Evolutionary conservation across 2,113 vertebrate species (phyloP).

Genomic region (Nanorana parkeri): DNA sequence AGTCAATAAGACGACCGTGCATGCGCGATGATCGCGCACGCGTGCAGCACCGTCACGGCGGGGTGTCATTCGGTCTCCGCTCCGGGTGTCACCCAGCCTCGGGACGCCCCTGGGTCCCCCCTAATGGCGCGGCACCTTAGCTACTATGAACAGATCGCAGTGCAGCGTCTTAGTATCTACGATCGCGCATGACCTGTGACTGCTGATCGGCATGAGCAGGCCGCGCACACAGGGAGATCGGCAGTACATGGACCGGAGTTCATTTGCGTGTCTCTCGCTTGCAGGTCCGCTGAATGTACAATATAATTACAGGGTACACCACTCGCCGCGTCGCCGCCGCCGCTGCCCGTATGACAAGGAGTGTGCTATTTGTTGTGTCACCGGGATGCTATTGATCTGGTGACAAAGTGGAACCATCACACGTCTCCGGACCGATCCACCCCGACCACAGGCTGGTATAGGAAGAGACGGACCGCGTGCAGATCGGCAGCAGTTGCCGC

Average conservation of each 20-base stretch:
- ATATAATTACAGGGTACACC: slow-evolving; percentile 9
- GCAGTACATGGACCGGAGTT: neutral
- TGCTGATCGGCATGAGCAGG: neutral
- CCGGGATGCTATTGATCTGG: rapidly evolving
- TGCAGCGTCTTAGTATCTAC: no score
- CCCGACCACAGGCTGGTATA: neutral
- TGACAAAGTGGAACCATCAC: neutral
- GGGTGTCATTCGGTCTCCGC: no score
- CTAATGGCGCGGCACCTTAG: no score
- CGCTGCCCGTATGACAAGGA: neutral
- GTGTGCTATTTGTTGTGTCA: neutral
- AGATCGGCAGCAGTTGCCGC: neutral
- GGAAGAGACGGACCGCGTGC: neutral
- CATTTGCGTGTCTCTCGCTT: neutral
- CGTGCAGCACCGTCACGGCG: no score
- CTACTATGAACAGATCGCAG: no score
- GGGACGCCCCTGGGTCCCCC: no score
- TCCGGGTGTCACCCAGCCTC: no score
- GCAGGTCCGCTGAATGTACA: slow-evolving; percentile 5
- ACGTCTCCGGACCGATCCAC: neutral
- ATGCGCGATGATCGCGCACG: no score
- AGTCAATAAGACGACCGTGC: no score
- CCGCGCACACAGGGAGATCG: no score
- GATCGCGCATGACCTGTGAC: neutral
- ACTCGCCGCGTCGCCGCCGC: rapidly evolving